Evolutionary conservation across 2,888 invertebrate genomes (phyloP).

Genomic region (Synergus umbraculus): DNA sequence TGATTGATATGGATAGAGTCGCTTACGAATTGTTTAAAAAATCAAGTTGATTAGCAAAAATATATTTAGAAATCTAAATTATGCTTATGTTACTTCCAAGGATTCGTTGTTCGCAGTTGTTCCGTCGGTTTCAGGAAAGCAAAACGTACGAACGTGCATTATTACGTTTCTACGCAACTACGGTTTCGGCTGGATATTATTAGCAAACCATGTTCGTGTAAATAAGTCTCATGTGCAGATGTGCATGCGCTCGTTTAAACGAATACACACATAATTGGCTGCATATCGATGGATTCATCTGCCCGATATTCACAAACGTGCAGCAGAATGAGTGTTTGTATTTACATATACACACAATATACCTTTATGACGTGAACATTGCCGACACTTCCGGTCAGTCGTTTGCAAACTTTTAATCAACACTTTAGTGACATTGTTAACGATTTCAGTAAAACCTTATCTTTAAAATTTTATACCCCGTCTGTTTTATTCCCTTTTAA

Average conservation of each 20-base stretch:
- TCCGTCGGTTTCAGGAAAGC: constrained; percentile 17
- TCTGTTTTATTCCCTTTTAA: neutral
- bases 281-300: constrained; percentile 54
- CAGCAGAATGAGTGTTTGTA: constrained; percentile 56
- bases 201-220: constrained; percentile 46
- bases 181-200: constrained; percentile 57
- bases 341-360: neutral
- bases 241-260: constrained; percentile 50
- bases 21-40: neutral
- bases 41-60: neutral
- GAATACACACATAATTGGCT: constrained; percentile 57
- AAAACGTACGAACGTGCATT: constrained; percentile 54
- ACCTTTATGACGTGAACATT: constrained; percentile 51
- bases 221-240: constrained; percentile 46
- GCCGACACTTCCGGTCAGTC: constrained; percentile 46
- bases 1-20: neutral
- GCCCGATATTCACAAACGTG: constrained; percentile 51
- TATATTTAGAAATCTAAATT: neutral
- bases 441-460: neutral
- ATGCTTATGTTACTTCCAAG: neutral
- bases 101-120: constrained; percentile 9
- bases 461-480: neutral
- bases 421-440: neutral
- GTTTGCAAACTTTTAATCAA: constrained; percentile 13
- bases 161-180: constrained; percentile 50